phyloP scores from a whole-genome alignment of 2,888 invertebrate genomes.

The Ormyrus rosae region DNA sequence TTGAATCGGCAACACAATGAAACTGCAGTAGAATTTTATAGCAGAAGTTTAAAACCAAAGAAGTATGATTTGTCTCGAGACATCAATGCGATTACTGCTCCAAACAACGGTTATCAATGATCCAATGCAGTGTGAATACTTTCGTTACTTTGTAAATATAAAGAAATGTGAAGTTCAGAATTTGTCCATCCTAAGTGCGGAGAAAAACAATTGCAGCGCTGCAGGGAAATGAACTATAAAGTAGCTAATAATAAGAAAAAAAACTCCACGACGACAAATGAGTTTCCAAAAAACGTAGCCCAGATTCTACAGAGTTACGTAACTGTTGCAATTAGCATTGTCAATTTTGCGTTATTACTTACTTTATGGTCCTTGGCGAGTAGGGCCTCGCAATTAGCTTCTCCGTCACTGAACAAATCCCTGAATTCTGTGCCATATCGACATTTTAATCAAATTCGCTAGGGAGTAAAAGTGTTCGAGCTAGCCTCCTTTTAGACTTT shows the following conservation, averaged over 20 bases:
- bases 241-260: slow-evolving; percentile 18
- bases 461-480: slow-evolving; percentile 25
- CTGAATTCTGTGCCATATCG: slow-evolving; percentile 58
- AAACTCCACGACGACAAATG: background rate
- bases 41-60: too few species aligned
- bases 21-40: too few species aligned
- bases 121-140: slow-evolving; percentile 34
- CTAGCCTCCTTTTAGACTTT: slow-evolving; percentile 42
- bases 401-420: slow-evolving; percentile 22
- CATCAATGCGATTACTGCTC: too few species aligned
- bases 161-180: slow-evolving; percentile 31
- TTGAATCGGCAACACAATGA: too few species aligned
- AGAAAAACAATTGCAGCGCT: background rate
- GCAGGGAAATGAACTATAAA: slow-evolving; percentile 1
- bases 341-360: slow-evolving; percentile 15
- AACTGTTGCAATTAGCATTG: slow-evolving; percentile 23
- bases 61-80: too few species aligned
- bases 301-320: background rate
- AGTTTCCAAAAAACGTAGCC: slow-evolving; percentile 3
- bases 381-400: background rate
- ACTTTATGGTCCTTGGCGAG: slow-evolving; percentile 17
- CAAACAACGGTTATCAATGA: background rate
- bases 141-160: slow-evolving; percentile 41
- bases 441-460: slow-evolving; percentile 48
- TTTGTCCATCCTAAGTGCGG: slow-evolving; percentile 21